Percentiles rank a stretch among this genome's conserved stretches.
Conservation (phyloP, 2,797 vertebrate species). For the Alauda arvensis region DNA sequence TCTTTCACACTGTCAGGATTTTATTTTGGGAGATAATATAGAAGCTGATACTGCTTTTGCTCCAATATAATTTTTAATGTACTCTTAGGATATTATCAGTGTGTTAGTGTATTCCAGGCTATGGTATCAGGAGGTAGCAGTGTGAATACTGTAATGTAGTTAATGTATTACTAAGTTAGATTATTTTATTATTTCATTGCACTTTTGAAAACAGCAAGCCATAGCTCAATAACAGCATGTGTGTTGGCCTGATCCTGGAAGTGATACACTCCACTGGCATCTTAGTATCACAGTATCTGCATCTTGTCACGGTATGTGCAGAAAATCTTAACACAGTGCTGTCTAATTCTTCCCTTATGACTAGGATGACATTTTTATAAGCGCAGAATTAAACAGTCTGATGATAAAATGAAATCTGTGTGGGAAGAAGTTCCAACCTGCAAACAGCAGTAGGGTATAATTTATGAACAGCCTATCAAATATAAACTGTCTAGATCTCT, state of each 20-base stretch:
- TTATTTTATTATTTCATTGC: neutral
- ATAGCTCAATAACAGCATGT: neutral
- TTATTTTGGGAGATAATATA: neutral
- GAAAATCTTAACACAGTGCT: constrained; percentile 20
- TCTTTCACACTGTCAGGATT: neutral
- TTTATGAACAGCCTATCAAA: constrained; percentile 45
- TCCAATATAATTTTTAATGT: neutral
- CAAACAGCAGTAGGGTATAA: constrained; percentile 38
- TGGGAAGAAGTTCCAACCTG: constrained; percentile 59
- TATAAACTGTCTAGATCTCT: constrained; percentile 27
- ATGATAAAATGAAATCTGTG: constrained; percentile 57
- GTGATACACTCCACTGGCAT: neutral
- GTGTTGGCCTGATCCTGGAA: neutral
- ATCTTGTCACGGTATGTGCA: constrained; percentile 19
- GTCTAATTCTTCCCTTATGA: constrained; percentile 47
- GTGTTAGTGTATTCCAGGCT: neutral
- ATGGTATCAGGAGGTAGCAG: neutral
- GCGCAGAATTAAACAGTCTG: constrained; percentile 49
- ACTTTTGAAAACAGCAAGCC: neutral
- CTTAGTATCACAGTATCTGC: neutral
- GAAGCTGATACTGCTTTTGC: neutral
- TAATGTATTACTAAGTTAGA: constrained; percentile 31
- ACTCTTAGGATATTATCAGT: neutral
- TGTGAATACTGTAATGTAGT: neutral
- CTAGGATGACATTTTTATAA: constrained; percentile 59